These are phyloP conservation scores for Redunca redunca DNA, from an alignment of 2,113 vertebrate genomes.

Conservation along the genomic window DNA sequence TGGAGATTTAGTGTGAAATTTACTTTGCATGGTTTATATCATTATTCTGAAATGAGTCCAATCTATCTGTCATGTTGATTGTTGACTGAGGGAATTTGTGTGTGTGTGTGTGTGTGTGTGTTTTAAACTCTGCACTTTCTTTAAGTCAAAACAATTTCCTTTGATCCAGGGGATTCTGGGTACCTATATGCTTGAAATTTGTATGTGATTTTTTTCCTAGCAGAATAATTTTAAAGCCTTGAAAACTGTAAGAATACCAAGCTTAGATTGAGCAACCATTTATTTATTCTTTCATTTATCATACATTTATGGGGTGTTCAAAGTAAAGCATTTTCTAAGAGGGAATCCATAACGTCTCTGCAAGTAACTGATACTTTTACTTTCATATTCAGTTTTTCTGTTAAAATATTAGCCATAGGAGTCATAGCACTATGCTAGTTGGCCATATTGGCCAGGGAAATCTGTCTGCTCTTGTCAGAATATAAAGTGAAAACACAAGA, in stretches of 20 bases:
- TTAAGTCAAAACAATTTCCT: constrained; percentile 18
- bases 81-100: not conserved
- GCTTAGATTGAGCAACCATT: not conserved
- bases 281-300: not conserved
- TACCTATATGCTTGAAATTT: not conserved
- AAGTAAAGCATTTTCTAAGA: not conserved
- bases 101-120: not conserved
- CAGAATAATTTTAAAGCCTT: not conserved
- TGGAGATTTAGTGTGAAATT: constrained; percentile 47
- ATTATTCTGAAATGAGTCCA: constrained; percentile 43
- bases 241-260: not conserved
- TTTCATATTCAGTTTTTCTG: not conserved
- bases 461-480: not conserved
- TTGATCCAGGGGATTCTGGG: not conserved
- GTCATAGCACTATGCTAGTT: not conserved
- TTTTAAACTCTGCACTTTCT: constrained; percentile 23
- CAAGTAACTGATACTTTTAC: constrained; percentile 1
- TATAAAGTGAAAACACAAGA: not conserved
- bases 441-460: not conserved
- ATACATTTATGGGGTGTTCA: not conserved
- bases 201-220: not conserved
- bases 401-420: not conserved
- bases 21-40: constrained; percentile 39
- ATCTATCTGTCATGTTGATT: constrained; percentile 11
- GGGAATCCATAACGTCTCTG: not conserved